Evolutionary conservation across 2,888 invertebrate genomes (phyloP).

Genomic region (Apeira syringaria): DNA sequence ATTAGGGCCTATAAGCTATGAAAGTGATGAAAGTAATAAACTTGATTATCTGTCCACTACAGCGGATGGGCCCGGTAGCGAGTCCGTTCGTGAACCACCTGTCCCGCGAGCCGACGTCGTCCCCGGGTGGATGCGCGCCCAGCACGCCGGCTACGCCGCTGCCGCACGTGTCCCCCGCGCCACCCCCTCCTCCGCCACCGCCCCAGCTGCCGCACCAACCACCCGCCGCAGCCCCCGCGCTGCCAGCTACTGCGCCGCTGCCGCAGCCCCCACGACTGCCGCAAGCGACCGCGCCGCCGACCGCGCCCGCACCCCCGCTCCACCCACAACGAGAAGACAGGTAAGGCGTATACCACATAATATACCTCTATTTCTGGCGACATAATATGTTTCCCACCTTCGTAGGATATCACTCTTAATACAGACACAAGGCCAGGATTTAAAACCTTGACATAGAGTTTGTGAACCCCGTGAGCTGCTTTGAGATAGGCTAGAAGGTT

Average conservation of each 20-base stretch:
- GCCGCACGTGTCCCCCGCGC: conserved; percentile 68
- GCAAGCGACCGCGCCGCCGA: background rate
- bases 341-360: conserved; percentile 17
- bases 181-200: conserved; percentile 56
- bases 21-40: no score
- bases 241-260: background rate
- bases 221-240: conserved; percentile 69
- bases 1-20: no score
- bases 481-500: no score
- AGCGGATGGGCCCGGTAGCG: conserved; percentile 69
- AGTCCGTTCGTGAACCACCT: conserved; percentile 82
- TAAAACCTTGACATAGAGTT: no score
- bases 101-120: conserved; percentile 58
- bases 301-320: no score
- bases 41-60: no score
- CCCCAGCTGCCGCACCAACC: conserved; percentile 57
- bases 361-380: no score
- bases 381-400: no score
- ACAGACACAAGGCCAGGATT: no score
- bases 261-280: background rate
- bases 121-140: conserved; percentile 56
- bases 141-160: conserved; percentile 73
- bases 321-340: conserved; percentile 26
- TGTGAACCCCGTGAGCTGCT: no score
- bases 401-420: no score